Base-by-base conservation (phyloP, 2,888 invertebrate genomes). In the Epinotia demarniana region DNA sequence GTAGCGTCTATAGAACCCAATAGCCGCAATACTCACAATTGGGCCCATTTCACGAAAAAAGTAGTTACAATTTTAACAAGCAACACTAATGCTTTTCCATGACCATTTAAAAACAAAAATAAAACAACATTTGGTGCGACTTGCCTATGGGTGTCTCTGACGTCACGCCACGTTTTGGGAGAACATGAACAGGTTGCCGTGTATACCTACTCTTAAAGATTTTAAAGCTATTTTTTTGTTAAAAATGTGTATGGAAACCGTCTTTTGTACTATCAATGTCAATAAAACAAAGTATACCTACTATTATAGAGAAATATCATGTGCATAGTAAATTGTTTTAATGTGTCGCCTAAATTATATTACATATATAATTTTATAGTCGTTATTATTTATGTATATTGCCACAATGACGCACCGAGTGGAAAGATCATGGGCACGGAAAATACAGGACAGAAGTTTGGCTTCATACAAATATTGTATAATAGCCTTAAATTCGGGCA, bases 351-450 rank as follows among this genome's bases (percentile, higher is more conserved):
- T 83, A 83, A 86, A 82, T 82, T 85, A 85, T 85, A 81, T 82
- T 43, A 62, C 18, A 16, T 53, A 43, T 27, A 64, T 76, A 79
- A 71, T 79, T 79, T 83, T 81, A 80, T 84, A 86, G 85, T 85
- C 85, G 85, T 79, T 86, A 86, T 84, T 85, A 85, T 85, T 85
- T 87, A 85, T 84, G 75, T 80, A 83, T 85, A 87, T 79, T 61
- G 83, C 85, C n/a, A 49, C 16, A 11, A 18, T n/a, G 39, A 39
- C 9, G 3, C 12, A 46, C 0, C 13, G 19, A 53, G 27, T n/a
- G 16, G 9, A 23, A n/a, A 49, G 46, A 27, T 49, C 27, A 27
- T 23, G 11, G 46, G n/a, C 64, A 49, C 27, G 27, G 46, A 27
- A 23, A 16, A 27, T 23, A 43, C 8, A 27, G 16, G 27, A 66